phyloP scores from a whole-genome alignment of 2,797 vertebrate species.

The Tamandua tetradactyla region DNA sequence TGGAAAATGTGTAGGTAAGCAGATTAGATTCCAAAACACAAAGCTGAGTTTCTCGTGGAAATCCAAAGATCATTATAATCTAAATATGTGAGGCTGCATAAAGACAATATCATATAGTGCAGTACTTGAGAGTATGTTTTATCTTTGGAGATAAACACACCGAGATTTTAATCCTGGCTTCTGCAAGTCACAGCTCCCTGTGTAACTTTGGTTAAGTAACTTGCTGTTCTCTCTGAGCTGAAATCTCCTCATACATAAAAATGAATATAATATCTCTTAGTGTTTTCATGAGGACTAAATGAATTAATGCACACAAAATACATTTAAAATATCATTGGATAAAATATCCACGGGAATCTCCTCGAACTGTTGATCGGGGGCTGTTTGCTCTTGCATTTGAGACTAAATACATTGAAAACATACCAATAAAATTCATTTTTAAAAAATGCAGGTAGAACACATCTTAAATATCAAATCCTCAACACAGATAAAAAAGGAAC shows the following conservation, averaged over 20 bases:
- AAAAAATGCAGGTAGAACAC: not conserved
- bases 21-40: not conserved
- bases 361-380: not conserved
- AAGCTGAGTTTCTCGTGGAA: not conserved
- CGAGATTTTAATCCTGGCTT: not conserved
- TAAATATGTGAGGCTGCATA: not conserved
- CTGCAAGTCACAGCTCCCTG: not conserved
- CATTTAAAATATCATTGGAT: not conserved
- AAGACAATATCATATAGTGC: not conserved
- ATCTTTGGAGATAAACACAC: not conserved
- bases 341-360: not conserved
- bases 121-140: not conserved
- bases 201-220: not conserved
- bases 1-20: not conserved
- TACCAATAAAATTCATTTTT: not conserved
- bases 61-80: not conserved
- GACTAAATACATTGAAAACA: not conserved
- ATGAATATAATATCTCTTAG: not conserved
- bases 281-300: not conserved
- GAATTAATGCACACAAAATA: not conserved
- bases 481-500: not conserved
- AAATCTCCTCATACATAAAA: conserved; percentile 9
- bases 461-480: not conserved
- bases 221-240: not conserved
- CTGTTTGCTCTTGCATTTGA: not conserved